These are phyloP conservation scores for Apostichopus japonicus DNA, from an alignment of 35 echinoderm and acorn worm species.

Conservation along the genomic window DNA sequence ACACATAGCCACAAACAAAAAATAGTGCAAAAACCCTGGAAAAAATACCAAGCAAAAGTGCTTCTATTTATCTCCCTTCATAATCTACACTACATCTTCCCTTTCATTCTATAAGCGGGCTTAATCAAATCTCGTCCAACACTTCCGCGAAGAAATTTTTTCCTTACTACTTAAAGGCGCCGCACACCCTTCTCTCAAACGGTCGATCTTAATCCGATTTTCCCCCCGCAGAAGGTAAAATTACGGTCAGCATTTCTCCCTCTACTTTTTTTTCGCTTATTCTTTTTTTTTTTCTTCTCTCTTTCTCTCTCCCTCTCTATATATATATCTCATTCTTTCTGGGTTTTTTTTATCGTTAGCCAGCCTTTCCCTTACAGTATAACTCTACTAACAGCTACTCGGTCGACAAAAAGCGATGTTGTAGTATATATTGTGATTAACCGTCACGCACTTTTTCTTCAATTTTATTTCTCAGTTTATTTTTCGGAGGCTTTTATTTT, in stretches of 20 bases:
- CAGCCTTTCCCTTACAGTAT: no score
- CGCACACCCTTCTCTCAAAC: slow-evolving; percentile 28
- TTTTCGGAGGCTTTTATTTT: slow-evolving; percentile 23
- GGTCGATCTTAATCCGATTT: slow-evolving; percentile 51
- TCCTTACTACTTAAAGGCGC: not conserved
- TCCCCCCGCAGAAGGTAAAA: slow-evolving; percentile 27
- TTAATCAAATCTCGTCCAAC: slow-evolving; percentile 49
- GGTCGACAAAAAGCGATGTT: not conserved
- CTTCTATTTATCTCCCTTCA: slow-evolving; percentile 15
- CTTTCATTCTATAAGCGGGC: slow-evolving; percentile 24
- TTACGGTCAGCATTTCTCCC: slow-evolving; percentile 33
- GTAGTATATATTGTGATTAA: slow-evolving; percentile 10
- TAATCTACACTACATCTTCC: slow-evolving; percentile 7
- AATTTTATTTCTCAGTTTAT: slow-evolving; percentile 35
- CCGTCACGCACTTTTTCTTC: slow-evolving; percentile 17
- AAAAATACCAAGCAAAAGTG: not conserved
- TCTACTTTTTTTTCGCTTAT: not conserved
- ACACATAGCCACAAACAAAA: not conserved
- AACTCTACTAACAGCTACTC: no score
- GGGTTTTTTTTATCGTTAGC: no score
- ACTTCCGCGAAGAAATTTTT: slow-evolving; percentile 31
- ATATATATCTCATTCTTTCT: no score
- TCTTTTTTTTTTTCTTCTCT: not conserved
- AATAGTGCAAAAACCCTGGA: slow-evolving; percentile 47
- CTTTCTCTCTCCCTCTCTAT: not conserved